Percentiles rank a stretch among this genome's conserved stretches.
These are phyloP conservation scores for Plectrocnemia conspersa DNA, from an alignment of 1,140 invertebrate species.

Conservation along the genomic window DNA sequence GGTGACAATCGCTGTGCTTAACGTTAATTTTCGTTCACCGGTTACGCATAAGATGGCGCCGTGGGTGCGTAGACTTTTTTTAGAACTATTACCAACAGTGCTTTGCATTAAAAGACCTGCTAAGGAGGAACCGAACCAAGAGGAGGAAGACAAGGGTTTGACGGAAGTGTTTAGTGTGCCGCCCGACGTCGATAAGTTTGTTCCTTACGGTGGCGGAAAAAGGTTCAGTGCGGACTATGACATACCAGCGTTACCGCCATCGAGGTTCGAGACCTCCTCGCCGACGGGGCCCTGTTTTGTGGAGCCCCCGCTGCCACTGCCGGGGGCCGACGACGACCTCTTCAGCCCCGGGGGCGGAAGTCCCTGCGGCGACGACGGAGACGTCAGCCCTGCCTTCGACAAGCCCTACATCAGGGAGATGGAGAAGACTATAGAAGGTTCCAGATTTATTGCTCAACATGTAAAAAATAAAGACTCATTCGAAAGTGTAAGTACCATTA, in stretches of 20 bases:
- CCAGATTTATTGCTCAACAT: conserved; percentile 90
- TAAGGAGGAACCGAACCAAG: conserved; percentile 60
- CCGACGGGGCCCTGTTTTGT: conserved; percentile 57
- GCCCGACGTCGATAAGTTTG: conserved; percentile 66
- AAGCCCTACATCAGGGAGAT: conserved; percentile 70
- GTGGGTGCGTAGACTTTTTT: conserved; percentile 86
- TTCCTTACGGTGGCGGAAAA: conserved; percentile 56
- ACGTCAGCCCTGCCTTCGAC: conserved; percentile 74
- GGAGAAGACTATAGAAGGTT: conserved; percentile 84
- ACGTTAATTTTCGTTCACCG: conserved; percentile 97
- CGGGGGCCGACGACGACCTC: conserved; percentile 73
- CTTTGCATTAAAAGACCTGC: conserved; percentile 79
- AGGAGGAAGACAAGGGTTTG: conserved; percentile 64
- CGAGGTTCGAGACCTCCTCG: conserved; percentile 50
- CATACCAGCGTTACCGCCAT: conserved; percentile 59
- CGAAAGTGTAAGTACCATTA: conserved; percentile 75
- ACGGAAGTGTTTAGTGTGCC: conserved; percentile 69
- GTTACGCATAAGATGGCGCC: conserved; percentile 93
- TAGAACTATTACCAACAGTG: conserved; percentile 81
- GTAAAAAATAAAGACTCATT: conserved; percentile 92
- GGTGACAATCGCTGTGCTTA: conserved; percentile 95
- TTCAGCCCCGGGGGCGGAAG: conserved; percentile 64
- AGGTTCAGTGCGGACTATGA: conserved; percentile 69
- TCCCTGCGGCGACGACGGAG: conserved; percentile 55
- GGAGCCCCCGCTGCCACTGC: conserved; percentile 63